A percentile compares a stretch with the other conserved stretches of the same genome.
phyloP scores from a whole-genome alignment of 2,113 vertebrate genomes.

The Paratilapia polleni region DNA sequence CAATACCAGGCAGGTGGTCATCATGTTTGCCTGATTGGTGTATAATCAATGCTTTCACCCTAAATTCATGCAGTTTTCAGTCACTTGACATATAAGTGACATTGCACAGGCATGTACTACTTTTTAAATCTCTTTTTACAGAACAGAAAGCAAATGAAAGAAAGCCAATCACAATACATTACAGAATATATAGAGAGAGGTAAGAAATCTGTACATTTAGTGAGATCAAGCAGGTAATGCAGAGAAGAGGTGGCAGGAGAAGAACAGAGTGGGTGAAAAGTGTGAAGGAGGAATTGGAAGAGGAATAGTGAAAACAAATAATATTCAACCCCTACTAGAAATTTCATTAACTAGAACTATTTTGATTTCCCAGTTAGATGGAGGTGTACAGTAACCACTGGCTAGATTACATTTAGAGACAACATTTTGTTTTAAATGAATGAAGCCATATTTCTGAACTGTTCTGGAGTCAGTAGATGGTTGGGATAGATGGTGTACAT shows the following conservation, averaged over 20 bases:
- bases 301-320: too few relatives aligned
- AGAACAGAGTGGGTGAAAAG: too few relatives aligned
- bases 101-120: too few relatives aligned
- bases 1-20: too few relatives aligned
- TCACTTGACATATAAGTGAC: too few relatives aligned
- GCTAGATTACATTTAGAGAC: neutral
- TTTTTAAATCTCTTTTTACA: too few relatives aligned
- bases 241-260: too few relatives aligned
- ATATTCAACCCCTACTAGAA: neutral
- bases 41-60: too few relatives aligned
- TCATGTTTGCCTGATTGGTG: too few relatives aligned
- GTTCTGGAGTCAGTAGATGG: neutral
- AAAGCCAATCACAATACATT: neutral
- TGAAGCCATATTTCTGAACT: neutral
- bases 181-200: neutral
- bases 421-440: neutral
- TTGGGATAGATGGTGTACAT: neutral
- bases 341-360: neutral
- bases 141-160: neutral
- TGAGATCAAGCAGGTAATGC: neutral
- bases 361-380: neutral
- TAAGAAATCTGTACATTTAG: rapidly evolving
- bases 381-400: neutral
- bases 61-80: too few relatives aligned
- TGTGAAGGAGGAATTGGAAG: too few relatives aligned